phyloP scores from a whole-genome alignment of 2,888 invertebrate species.

The Amphipoea lucens region DNA sequence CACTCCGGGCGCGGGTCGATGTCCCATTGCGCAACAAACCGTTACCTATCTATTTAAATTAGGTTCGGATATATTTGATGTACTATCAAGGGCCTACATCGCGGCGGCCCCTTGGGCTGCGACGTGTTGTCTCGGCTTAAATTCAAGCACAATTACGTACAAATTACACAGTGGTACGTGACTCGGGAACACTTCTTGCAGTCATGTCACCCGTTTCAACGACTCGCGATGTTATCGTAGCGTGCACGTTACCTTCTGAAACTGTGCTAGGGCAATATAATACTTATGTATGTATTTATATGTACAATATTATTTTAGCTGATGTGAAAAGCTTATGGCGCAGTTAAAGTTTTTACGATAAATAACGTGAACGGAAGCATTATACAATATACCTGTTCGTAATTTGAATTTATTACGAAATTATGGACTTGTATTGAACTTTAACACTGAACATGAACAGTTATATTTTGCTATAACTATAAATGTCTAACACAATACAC shows the following conservation, averaged over 20 bases:
- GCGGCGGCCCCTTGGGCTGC: conserved; percentile 69
- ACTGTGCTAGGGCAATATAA: conserved; percentile 18
- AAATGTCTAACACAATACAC: conserved; percentile 17
- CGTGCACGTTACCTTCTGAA: conserved; percentile 31
- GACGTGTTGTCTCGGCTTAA: conserved; percentile 71
- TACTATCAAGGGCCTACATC: conserved; percentile 69
- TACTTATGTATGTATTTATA: not conserved
- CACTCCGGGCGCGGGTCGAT: conserved; percentile 81
- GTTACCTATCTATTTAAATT: conserved; percentile 88
- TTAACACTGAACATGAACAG: conserved; percentile 9
- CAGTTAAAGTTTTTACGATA: conserved; percentile 10
- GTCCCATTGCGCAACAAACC: conserved; percentile 87
- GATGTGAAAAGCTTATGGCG: not conserved
- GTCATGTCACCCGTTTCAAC: conserved; percentile 74
- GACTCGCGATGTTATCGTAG: conserved; percentile 67
- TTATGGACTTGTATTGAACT: conserved; percentile 15
- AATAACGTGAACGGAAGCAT: not conserved
- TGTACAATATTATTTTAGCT: conserved; percentile 6
- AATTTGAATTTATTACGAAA: conserved; percentile 13
- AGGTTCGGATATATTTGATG: conserved; percentile 83
- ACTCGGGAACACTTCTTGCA: conserved; percentile 74
- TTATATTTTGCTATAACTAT: conserved; percentile 23
- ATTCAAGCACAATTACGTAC: conserved; percentile 76
- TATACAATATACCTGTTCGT: not conserved
- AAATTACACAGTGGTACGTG: conserved; percentile 80